Evolutionary conservation across 1,140 invertebrate species (phyloP), one percentile per base, ranked within the genome.

Genomic region (Globodera ellingtonae): DNA sequence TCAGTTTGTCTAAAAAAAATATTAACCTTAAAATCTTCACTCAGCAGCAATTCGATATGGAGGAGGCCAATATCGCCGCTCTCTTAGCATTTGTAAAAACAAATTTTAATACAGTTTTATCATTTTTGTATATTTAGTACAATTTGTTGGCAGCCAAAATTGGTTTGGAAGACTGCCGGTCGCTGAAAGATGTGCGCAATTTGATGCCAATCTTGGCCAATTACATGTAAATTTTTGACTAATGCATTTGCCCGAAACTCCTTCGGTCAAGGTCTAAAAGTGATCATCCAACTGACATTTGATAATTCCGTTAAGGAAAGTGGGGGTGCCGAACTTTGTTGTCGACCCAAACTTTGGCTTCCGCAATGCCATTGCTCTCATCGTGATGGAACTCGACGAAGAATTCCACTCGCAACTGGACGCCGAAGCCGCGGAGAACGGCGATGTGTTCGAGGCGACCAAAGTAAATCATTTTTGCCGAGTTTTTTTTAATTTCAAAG

Each of bases 121-220:
- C 67, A 70, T 70, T 24, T 70, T 70, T 24, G 67, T 70, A 44
- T 44, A 44, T 24, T 70, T 70, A 70, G 67, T 70, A 44, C 6
- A 70, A 70, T 70, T 70, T 70, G n/a, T 70, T 70, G 67, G 46
- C 67, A 8, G 67, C 67, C 46, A 47, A 70, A 44, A 70, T 70
- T 47, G 67, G 67, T 3, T 18, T 70, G n/a, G 67, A 70, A 70
- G 67, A 70, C 67, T 70, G 67, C 18, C 24, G 6, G 10, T 44
- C 67, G 35, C 24, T 70, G 46, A 47, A 35, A 18, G 67, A 70
- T 24, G 67, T 70, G 67, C 67, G 67, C 35, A 70, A 70, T 70
- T 70, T 70, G 21, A 70, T 70, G 67, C 67, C 67, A 70, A 70
- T 70, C n/a, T 44, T 70, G 10, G 67, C 67, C 67, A 70, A 47